These are phyloP conservation scores for Chaenodraco wilsoni DNA, from an alignment of 2,797 vertebrate species.

Conservation along the genomic window DNA sequence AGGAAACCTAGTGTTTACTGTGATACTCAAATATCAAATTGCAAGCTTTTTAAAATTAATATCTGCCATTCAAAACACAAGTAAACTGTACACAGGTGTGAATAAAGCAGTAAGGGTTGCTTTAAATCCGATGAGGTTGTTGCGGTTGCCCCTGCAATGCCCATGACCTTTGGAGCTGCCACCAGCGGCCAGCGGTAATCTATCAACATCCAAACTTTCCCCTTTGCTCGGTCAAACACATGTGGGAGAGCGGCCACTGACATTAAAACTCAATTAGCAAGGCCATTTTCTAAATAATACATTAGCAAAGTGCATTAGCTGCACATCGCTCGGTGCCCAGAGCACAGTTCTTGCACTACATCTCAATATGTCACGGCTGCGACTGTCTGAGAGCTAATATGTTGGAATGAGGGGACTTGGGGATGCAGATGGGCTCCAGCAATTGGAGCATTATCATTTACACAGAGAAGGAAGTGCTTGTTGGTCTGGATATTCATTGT, in stretches of 20 bases:
- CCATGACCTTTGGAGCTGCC: slow-evolving; percentile 81
- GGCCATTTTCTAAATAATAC: slow-evolving; percentile 85
- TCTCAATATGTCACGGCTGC: slow-evolving; percentile 80
- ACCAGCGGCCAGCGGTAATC: slow-evolving; percentile 76
- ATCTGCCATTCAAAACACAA: slow-evolving; percentile 19
- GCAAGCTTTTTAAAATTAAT: background rate
- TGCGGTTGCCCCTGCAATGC: slow-evolving; percentile 59
- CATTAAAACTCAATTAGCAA: slow-evolving; percentile 88
- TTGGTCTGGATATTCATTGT: slow-evolving; percentile 11
- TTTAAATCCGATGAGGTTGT: slow-evolving; percentile 54
- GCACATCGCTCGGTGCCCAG: slow-evolving; percentile 69
- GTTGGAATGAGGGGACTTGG: slow-evolving; percentile 51
- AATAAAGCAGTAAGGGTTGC: slow-evolving; percentile 20
- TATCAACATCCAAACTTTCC: slow-evolving; percentile 84
- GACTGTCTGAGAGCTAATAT: slow-evolving; percentile 67
- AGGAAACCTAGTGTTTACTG: background rate
- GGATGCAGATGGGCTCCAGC: slow-evolving; percentile 64
- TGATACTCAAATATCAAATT: background rate
- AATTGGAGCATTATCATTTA: slow-evolving; percentile 60
- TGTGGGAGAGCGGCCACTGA: slow-evolving; percentile 80
- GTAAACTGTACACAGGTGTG: slow-evolving; percentile 7
- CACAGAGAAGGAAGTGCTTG: slow-evolving; percentile 12
- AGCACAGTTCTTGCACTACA: slow-evolving; percentile 67
- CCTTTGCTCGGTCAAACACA: slow-evolving; percentile 74
- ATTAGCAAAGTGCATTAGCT: slow-evolving; percentile 84